phyloP scores from a whole-genome alignment of 37 sponge, comb jelly and placozoan genomes.

The Geodia barretti region DNA sequence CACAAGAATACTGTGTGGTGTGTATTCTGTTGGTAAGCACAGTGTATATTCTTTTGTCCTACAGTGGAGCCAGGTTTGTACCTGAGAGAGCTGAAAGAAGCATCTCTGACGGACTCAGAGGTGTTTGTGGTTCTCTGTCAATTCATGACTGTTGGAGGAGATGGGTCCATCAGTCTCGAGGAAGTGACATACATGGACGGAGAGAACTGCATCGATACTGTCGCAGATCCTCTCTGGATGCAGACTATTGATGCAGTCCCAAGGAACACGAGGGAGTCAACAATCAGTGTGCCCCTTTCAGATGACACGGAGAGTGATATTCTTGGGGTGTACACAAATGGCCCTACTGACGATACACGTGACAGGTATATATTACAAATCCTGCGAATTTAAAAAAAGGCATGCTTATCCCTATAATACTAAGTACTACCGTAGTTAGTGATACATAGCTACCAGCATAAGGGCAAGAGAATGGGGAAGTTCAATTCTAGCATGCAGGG shows the following conservation, averaged over 20 bases:
- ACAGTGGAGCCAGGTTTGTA: slow-evolving; percentile 58
- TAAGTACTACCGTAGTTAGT: too few relatives aligned
- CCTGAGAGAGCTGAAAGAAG: slow-evolving; percentile 42
- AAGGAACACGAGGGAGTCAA: slow-evolving; percentile 1
- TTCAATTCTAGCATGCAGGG: too few relatives aligned
- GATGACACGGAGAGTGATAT: slow-evolving; percentile 82
- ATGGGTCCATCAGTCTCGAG: background rate
- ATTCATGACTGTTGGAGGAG: slow-evolving; percentile 17
- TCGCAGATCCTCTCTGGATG: slow-evolving; percentile 45
- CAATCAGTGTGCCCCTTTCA: slow-evolving; percentile 34
- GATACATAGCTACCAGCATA: too few relatives aligned
- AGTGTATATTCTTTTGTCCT: too few relatives aligned
- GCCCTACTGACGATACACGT: slow-evolving; percentile 52
- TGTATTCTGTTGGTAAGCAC: too few relatives aligned
- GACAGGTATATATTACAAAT: slow-evolving; percentile 34
- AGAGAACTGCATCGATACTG: slow-evolving; percentile 43
- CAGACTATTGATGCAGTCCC: slow-evolving; percentile 1
- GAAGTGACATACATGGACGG: slow-evolving; percentile 64
- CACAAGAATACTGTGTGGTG: too few relatives aligned
- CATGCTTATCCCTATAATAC: too few relatives aligned
- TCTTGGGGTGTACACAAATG: slow-evolving; percentile 51
- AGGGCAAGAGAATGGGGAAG: too few relatives aligned
- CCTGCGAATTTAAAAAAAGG: too few relatives aligned
- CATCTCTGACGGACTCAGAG: slow-evolving; percentile 20
- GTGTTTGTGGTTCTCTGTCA: slow-evolving; percentile 36